Base-by-base conservation (phyloP, 2,113 vertebrate genomes). In the Austrofundulus limnaeus region DNA sequence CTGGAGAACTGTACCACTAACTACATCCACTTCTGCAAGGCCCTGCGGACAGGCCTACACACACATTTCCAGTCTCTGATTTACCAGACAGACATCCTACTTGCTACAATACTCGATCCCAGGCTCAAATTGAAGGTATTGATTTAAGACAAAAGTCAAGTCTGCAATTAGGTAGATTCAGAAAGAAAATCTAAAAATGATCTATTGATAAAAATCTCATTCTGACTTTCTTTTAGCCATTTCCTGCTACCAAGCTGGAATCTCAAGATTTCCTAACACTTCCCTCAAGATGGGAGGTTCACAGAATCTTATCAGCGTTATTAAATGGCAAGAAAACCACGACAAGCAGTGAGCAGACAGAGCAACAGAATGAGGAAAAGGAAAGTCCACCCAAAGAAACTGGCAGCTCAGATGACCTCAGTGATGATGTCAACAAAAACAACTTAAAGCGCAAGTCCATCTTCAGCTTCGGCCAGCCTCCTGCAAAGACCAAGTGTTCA, bases 101-200 rank as follows among this genome's bases (percentile, higher is more conserved):
- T 88, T 6, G 90, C 91, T 48, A 75, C 90, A 0, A 80, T 92
- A 19, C 80, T 93, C 0, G 90, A 92, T 54, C 92, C 91, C 7
- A 83, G 88, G 46, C 83, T 90, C 62, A 93, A 92, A 79, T 77
- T 93, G 14, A 68, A 87, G 86, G 88, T 90, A 78, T 25, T 49
- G 3, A 52, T 45, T 54, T 48, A 11, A 10, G 0, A 43, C 12
- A 24, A 3, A 53, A 49, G 11, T 39, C 17, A 8, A n/a, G 14
- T 28, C 16, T 5, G 12, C 5, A 60, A 15, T 50, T 15, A 34
- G 31, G 31, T 34, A 34, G 5, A 34, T 34, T 34, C 31, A 34
- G 31, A 10, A 34, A 34, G 31, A 34, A 34, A 34, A 10, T 34
- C 6, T 10, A 9, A 10, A n/a, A 34, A 10, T 34, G 6, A 34